Evolutionary conservation across 2,797 vertebrate species (phyloP).

Genomic region (Australoheros facetus): DNA sequence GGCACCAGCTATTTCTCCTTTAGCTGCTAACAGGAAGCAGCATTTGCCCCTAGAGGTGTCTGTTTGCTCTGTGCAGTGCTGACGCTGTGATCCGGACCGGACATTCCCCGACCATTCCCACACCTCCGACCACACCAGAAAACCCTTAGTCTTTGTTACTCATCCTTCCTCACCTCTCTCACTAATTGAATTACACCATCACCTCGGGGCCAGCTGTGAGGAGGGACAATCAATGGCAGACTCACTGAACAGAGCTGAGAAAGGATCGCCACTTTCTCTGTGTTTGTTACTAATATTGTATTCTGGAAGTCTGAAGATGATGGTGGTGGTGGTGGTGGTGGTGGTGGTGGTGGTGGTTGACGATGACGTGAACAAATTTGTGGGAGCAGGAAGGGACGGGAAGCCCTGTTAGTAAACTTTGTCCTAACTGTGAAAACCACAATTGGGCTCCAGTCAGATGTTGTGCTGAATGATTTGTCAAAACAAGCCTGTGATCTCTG

Average conservation of each 20-base stretch:
- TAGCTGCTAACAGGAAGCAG: constrained; percentile 68
- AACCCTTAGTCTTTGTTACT: constrained; percentile 36
- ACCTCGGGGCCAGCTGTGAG: constrained; percentile 46
- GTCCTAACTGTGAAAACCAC: constrained; percentile 48
- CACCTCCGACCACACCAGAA: constrained; percentile 64
- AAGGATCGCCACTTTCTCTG: background rate
- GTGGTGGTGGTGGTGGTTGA: background rate
- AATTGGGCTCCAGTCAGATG: constrained; percentile 28
- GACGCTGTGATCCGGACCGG: constrained; percentile 57
- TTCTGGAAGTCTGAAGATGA: constrained; percentile 12
- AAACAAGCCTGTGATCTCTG: constrained; percentile 39
- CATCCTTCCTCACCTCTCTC: constrained; percentile 49
- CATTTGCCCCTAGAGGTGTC: constrained; percentile 63
- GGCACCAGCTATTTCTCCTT: constrained; percentile 62
- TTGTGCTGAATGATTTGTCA: constrained; percentile 49
- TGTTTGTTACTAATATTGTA: constrained; percentile 33
- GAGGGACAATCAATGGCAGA: constrained; percentile 56
- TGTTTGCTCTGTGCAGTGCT: constrained; percentile 55
- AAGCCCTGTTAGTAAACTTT: constrained; percentile 48
- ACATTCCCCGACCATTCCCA: constrained; percentile 68
- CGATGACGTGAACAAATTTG: constrained; percentile 25
- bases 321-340: background rate
- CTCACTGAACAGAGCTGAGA: constrained; percentile 30
- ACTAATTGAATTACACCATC: constrained; percentile 64
- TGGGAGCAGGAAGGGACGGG: constrained; percentile 15